Evolutionary conservation across 2,113 vertebrate genomes (phyloP).

Genomic region (Polypterus senegalus): DNA sequence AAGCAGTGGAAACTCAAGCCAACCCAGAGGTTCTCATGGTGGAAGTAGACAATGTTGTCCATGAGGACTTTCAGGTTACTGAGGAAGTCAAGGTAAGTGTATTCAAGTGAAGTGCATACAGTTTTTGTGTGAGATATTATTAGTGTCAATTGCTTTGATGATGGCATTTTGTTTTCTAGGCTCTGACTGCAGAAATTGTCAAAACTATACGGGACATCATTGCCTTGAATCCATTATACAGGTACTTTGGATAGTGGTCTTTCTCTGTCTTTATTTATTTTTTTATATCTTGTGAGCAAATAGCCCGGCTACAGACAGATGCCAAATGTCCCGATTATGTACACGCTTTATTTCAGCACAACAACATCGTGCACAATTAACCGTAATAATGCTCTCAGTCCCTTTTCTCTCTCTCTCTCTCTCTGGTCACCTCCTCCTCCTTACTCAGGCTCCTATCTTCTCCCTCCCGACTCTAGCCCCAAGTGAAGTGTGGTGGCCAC

Average conservation of each 20-base stretch:
- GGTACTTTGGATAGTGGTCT: constrained; percentile 38
- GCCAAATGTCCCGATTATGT: no score
- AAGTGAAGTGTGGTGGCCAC: no score
- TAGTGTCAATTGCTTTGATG: not conserved
- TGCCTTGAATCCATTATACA: constrained; percentile 87
- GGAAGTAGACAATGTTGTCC: constrained; percentile 83
- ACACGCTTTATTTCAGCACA: no score
- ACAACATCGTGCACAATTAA: no score
- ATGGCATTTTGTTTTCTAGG: constrained; percentile 40
- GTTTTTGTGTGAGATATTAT: not conserved
- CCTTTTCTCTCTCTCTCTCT: no score
- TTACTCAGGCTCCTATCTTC: no score
- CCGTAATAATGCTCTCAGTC: no score
- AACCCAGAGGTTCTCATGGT: constrained; percentile 76
- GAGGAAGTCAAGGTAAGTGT: constrained; percentile 85
- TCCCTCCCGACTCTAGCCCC: no score
- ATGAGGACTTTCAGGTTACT: constrained; percentile 87
- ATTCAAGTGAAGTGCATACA: not conserved
- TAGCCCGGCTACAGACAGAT: no score
- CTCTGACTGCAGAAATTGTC: constrained; percentile 92
- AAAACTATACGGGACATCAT: constrained; percentile 98
- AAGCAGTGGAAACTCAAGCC: constrained; percentile 32
- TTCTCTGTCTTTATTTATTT: not conserved
- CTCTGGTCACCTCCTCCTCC: no score
- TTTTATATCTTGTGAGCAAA: not conserved